phyloP scores from a whole-genome alignment of 2,113 vertebrate genomes.

The Aleadryas rufinucha region DNA sequence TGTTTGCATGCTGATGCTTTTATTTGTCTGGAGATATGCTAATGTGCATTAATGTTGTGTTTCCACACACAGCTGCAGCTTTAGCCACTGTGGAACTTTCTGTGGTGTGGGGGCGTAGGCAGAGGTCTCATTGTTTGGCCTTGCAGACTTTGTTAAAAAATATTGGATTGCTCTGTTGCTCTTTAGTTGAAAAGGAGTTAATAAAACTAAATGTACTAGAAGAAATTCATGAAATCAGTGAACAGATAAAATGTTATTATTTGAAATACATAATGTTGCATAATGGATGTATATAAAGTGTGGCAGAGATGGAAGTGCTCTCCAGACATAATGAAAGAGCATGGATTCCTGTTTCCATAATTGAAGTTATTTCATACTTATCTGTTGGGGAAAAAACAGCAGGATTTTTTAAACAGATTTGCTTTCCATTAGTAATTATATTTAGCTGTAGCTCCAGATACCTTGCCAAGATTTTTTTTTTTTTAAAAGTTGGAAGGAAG shows the following conservation, averaged over 20 bases:
- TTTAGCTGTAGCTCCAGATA: background rate
- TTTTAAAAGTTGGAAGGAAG: background rate
- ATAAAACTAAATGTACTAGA: constrained; percentile 8
- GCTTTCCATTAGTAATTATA: constrained; percentile 31
- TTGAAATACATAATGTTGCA: background rate
- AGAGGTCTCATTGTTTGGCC: background rate
- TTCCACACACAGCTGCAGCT: background rate
- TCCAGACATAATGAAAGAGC: background rate
- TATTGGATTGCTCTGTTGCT: background rate
- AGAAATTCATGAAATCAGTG: background rate
- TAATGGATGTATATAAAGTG: background rate
- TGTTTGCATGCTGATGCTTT: background rate
- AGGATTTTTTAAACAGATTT: background rate
- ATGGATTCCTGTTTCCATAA: background rate
- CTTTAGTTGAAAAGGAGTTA: background rate
- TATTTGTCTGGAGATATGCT: background rate
- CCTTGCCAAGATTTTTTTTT: background rate
- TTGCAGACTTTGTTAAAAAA: background rate
- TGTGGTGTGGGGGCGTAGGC: background rate
- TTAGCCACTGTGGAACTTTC: background rate
- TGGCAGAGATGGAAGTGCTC: background rate
- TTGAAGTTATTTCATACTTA: constrained; percentile 10
- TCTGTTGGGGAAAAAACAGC: background rate
- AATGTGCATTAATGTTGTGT: background rate
- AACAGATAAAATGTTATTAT: background rate